A percentile compares a stretch with the other conserved stretches of the same genome.
Conservation (phyloP, 2,113 vertebrate species). For the Ceratotherium simum region DNA sequence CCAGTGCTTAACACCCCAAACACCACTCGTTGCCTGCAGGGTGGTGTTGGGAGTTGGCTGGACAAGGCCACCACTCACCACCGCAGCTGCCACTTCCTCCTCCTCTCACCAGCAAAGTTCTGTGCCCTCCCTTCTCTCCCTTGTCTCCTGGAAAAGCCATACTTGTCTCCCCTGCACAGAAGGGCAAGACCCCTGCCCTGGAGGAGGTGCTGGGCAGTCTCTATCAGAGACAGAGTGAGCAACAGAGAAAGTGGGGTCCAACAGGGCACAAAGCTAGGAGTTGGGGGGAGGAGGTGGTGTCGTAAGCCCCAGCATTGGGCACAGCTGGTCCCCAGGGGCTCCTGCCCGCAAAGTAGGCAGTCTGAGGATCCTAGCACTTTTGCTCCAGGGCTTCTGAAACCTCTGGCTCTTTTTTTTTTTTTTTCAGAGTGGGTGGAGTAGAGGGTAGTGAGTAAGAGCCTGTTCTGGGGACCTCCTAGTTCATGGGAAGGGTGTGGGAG, state of each 20-base stretch:
- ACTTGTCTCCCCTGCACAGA: background rate
- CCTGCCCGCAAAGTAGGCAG: background rate
- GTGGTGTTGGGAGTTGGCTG: accelerated
- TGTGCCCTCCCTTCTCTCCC: too few relatives aligned
- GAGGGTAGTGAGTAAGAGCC: constrained; percentile 33
- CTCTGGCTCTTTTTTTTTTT: background rate
- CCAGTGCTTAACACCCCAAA: background rate
- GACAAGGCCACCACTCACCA: background rate
- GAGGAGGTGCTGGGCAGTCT: background rate
- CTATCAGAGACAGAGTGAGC: background rate
- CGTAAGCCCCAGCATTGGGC: background rate
- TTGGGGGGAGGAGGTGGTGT: too few relatives aligned
- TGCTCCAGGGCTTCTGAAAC: background rate
- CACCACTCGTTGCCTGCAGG: background rate
- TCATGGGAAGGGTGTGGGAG: constrained; percentile 77
- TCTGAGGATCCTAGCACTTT: background rate
- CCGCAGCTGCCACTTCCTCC: background rate
- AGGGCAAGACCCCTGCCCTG: background rate
- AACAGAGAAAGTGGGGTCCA: background rate
- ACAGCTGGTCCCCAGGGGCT: background rate
- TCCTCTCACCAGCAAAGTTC: background rate
- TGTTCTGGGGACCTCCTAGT: constrained; percentile 52
- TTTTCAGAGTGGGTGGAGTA: background rate
- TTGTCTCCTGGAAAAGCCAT: background rate
- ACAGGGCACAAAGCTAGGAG: background rate